Evolutionary conservation across 2,113 vertebrate species (phyloP).

Genomic region (Tupaia chinensis): DNA sequence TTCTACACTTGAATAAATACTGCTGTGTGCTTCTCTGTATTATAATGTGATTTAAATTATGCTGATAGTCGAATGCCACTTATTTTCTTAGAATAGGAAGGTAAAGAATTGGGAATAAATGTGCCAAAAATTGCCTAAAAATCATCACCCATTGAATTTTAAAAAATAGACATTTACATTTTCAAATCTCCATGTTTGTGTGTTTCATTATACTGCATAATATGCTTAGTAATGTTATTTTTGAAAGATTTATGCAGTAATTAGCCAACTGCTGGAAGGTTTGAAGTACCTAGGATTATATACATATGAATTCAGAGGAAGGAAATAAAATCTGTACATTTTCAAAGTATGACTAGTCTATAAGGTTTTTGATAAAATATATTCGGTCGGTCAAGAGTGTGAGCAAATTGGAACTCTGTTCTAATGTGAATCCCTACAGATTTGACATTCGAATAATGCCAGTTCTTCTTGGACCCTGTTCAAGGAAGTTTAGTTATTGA

Average conservation of each 20-base stretch:
- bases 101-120: slow-evolving; percentile 81
- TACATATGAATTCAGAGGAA: slow-evolving; percentile 67
- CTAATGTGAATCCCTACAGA: neutral
- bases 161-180: slow-evolving; percentile 69
- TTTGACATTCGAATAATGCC: slow-evolving; percentile 45
- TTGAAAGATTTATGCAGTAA: slow-evolving; percentile 70
- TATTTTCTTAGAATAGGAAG: slow-evolving; percentile 81
- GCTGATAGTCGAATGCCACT: slow-evolving; percentile 75
- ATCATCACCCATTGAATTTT: slow-evolving; percentile 60
- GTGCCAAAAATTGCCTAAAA: slow-evolving; percentile 81
- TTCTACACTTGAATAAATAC: slow-evolving; percentile 82
- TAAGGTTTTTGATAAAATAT: slow-evolving; percentile 64
- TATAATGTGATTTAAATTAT: slow-evolving; percentile 82
- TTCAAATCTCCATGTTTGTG: slow-evolving; percentile 60
- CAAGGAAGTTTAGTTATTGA: slow-evolving; percentile 47
- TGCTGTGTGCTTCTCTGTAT: slow-evolving; percentile 79
- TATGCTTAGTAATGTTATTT: slow-evolving; percentile 75
- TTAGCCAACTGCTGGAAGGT: slow-evolving; percentile 82
- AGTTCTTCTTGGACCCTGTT: slow-evolving; percentile 49
- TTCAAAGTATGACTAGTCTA: slow-evolving; percentile 57
- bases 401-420: slow-evolving; percentile 31
- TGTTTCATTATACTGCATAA: slow-evolving; percentile 67
- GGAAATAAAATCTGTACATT: slow-evolving; percentile 64
- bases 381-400: neutral
- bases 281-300: slow-evolving; percentile 75